Base-by-base conservation (phyloP, 2,888 invertebrate species). In the Lagria hirta region DNA sequence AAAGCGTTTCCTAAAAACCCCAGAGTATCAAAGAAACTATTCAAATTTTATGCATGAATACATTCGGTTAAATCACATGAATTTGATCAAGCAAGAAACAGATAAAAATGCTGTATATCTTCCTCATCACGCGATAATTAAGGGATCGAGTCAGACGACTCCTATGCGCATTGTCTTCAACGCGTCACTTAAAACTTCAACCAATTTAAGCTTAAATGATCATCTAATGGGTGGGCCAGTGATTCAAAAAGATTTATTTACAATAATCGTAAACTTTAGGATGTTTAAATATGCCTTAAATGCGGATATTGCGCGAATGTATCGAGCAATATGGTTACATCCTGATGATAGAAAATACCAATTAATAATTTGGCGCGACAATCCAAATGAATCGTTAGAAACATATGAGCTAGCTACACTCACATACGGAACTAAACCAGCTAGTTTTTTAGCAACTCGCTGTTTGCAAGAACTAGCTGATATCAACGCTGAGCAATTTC, bases 351-450 rank as follows among this genome's bases (percentile, higher is more conserved):
- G 13, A 2, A 14, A 35, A 3, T 43, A 23, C 30, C 43, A 43
- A 15, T 15, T 14, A 29, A 46, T 49, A 15, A 10, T 49, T 7
- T 46, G 42, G 42, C 45, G 49, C 6, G 35, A 45, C 8, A 24
- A 20, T 17, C 15, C 37, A 2, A 15, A 36, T 8, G 22, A 29
- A 3, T 10, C 16, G 1, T n/a, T 41, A 7, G n/a, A 26, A 26
- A 29, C 36, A 4, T 48, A 36, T 21, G 5, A 28, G 14, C 16
- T 47, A 15, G 43, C 15, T 3, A 47, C 47, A 4, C 11, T 47
- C 4, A 43, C 47, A 5, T 47, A 43, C 28, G 47, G 47, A 12
- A 29, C 28, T 15, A 22, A 16, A 7, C 21, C 35, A n/a, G 27
- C 35, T 3, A 13, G 17, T 7, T 45, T 18, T 15, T n/a, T 33